A percentile compares a stretch with the other conserved stretches of the same genome.
phyloP scores from a whole-genome alignment of 2,113 vertebrate species.

The Antechinus stuartii region DNA sequence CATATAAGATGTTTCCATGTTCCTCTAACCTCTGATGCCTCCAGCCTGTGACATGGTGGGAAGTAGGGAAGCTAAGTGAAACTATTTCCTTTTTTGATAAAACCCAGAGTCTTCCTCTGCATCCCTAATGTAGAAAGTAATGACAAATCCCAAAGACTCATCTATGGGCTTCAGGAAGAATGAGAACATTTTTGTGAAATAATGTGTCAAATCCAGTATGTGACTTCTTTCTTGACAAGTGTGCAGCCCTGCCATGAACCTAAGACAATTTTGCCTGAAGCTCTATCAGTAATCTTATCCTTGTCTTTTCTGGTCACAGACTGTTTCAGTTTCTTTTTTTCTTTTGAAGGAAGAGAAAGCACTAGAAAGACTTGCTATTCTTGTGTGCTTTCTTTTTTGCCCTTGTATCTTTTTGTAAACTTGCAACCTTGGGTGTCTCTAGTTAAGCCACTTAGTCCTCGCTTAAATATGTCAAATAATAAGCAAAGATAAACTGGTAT shows the following conservation, averaged over 20 bases:
- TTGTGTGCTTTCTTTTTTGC: neutral
- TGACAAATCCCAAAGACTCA: too few relatives aligned
- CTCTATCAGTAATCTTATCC: neutral
- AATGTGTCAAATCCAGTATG: too few relatives aligned
- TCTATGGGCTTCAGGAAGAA: too few relatives aligned
- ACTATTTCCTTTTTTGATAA: too few relatives aligned
- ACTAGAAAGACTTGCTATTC: neutral
- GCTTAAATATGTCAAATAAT: neutral
- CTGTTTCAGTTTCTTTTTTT: neutral
- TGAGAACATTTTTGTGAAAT: too few relatives aligned
- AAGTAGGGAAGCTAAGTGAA: too few relatives aligned
- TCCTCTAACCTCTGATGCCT: too few relatives aligned
- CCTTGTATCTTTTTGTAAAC: neutral
- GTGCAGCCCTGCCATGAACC: neutral
- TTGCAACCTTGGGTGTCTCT: neutral
- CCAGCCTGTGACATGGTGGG: too few relatives aligned
- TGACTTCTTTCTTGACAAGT: too few relatives aligned
- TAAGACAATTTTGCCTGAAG: neutral
- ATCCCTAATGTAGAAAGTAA: too few relatives aligned
- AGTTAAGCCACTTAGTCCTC: neutral
- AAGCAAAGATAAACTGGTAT: neutral
- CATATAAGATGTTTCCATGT: too few relatives aligned
- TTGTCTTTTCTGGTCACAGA: neutral
- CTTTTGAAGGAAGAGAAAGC: neutral
- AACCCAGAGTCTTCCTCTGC: too few relatives aligned